A percentile compares a stretch with the other conserved stretches of the same genome.
These are phyloP conservation scores for Phycodurus eques DNA, from an alignment of 2,113 vertebrate species.

Conservation along the genomic window DNA sequence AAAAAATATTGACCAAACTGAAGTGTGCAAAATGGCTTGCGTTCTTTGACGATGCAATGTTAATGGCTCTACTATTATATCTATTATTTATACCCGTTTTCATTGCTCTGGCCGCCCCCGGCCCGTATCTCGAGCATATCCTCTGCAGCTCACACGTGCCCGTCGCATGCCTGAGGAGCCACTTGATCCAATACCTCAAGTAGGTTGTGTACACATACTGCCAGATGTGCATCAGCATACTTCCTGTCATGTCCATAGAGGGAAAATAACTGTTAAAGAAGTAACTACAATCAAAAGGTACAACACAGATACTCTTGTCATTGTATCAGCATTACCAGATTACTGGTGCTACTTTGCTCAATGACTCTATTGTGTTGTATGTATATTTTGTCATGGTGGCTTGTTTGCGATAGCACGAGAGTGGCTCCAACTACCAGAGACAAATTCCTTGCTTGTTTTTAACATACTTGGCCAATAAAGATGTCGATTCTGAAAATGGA, in stretches of 20 bases:
- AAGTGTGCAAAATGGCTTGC: neutral
- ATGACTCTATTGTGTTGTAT: no score
- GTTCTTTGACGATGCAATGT: neutral
- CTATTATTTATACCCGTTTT: constrained; percentile 75
- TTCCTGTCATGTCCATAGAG: constrained; percentile 25
- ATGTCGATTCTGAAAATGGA: no score
- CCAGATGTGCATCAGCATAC: constrained; percentile 83
- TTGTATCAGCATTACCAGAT: no score
- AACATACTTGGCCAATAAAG: no score
- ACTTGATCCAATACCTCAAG: constrained; percentile 90
- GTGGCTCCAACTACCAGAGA: no score
- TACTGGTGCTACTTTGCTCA: no score
- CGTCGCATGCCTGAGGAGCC: constrained; percentile 83
- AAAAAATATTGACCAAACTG: neutral
- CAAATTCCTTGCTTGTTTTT: no score
- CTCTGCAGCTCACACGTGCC: constrained; percentile 91
- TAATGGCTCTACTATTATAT: neutral
- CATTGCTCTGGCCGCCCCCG: constrained; percentile 80
- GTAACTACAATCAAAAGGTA: neutral
- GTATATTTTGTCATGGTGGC: no score
- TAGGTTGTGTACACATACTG: constrained; percentile 83
- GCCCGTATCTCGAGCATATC: constrained; percentile 71
- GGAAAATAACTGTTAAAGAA: constrained; percentile 18
- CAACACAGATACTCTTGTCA: no score
- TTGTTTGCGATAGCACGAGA: no score